These are phyloP conservation scores for Papilio polyxenes DNA, from an alignment of 1,140 invertebrate genomes.

Conservation along the genomic window DNA sequence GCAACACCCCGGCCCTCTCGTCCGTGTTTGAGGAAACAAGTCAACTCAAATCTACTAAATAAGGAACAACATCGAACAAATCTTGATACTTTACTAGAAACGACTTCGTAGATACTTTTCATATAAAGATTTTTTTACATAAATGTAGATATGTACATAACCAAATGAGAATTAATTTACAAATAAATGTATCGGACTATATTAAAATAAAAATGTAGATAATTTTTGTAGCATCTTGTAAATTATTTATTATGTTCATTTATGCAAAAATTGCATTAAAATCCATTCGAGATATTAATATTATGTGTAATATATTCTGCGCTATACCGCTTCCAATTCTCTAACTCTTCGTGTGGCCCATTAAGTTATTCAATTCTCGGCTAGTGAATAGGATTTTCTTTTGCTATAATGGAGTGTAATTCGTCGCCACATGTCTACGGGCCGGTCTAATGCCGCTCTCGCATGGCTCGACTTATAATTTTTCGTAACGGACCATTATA, in stretches of 20 bases:
- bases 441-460: conserved; percentile 65
- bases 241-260: not conserved
- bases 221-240: not conserved
- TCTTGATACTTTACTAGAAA: conserved; percentile 49
- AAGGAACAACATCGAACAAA: conserved; percentile 48
- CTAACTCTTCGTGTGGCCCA: conserved; percentile 57
- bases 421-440: conserved; percentile 66
- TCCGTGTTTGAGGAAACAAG: conserved; percentile 74
- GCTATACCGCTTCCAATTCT: conserved; percentile 48
- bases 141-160: too few relatives aligned
- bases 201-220: not conserved
- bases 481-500: conserved; percentile 78
- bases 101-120: conserved; percentile 5
- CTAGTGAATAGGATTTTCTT: conserved; percentile 69
- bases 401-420: conserved; percentile 70
- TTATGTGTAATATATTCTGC: conserved; percentile 39
- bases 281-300: not conserved
- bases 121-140: not conserved
- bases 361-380: conserved; percentile 75
- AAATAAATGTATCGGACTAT: too few relatives aligned
- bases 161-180: too few relatives aligned
- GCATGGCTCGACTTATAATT: conserved; percentile 73
- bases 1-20: conserved; percentile 51
- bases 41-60: conserved; percentile 70
- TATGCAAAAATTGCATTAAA: not conserved